Evolutionary conservation across 2,888 invertebrate genomes (phyloP), one percentile per base, ranked within the genome.

Genomic region (Monoplex corrugatus): DNA sequence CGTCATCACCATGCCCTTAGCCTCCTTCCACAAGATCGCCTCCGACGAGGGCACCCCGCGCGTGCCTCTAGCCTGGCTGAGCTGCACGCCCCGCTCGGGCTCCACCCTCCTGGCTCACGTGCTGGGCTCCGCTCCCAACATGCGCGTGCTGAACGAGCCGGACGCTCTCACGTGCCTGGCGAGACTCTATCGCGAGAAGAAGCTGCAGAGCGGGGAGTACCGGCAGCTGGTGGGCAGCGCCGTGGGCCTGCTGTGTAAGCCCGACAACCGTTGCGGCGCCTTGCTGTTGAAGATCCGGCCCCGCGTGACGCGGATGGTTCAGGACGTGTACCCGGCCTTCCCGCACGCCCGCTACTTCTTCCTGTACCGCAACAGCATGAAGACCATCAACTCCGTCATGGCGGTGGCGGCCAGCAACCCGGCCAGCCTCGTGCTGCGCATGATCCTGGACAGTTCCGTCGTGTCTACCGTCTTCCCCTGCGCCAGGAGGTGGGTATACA

Each of bases 1-100:
- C 87, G 57, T 94, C 75, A 94, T 95, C 82, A 93, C 93, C n/a
- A 93, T 95, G 92, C 95, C 95, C 6, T 91, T 94, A 19, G 94
- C 94, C 10, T 94, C 94, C 8, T 94, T 95, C 89, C 94, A 94
- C 89, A 94, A 94, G 89, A 92, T 94, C 35, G 94, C 94, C 8
- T 94, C 94, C 43, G 94, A 94, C 89, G 91, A 94, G 10, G 95
- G 95, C 32, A 92, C 93, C 44, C 95, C 95, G 0, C 91, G 93
- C 50, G 91, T 94, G n/a, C 94, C 94, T 0, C 93, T 94, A 2
- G 92, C 94, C 43, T 92, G 94, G 92, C 90, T 95, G 40, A 92
- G 93, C 63, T 93, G 93, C 83, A 94, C 95, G 1, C 93, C 94
- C 16, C 91, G 94, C 44, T 94, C 94, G 89, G 95, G 95, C 10